phyloP scores from a whole-genome alignment of 2,888 invertebrate genomes.

The Pemphredon lugubris region DNA sequence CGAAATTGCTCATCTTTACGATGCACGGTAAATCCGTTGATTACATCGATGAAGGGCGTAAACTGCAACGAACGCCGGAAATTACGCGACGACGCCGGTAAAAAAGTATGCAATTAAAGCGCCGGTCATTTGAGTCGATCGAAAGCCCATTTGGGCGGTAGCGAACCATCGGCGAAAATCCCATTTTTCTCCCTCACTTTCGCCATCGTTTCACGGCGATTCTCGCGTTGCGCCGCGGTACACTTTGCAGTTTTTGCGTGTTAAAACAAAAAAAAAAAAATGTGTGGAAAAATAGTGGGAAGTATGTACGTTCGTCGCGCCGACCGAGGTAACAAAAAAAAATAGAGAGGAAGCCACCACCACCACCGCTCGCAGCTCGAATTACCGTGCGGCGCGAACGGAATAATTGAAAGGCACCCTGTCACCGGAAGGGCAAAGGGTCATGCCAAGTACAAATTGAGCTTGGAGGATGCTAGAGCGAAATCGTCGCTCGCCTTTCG shows the following conservation, averaged over 20 bases:
- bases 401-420: slow-evolving; percentile 74
- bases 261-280: slow-evolving; percentile 14
- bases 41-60: slow-evolving; percentile 48
- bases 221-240: slow-evolving; percentile 36
- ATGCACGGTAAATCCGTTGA: slow-evolving; percentile 48
- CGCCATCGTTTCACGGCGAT: slow-evolving; percentile 43
- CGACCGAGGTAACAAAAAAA: slow-evolving; percentile 8
- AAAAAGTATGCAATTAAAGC: slow-evolving; percentile 60
- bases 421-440: slow-evolving; percentile 64
- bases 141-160: slow-evolving; percentile 61
- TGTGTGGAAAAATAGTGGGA: slow-evolving; percentile 22
- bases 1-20: slow-evolving; percentile 40
- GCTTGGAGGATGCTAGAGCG: slow-evolving; percentile 58
- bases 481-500: slow-evolving; percentile 56
- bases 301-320: slow-evolving; percentile 9
- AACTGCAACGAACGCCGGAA: slow-evolving; percentile 48
- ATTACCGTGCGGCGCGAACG: slow-evolving; percentile 63
- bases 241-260: slow-evolving; percentile 51
- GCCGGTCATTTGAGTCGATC: slow-evolving; percentile 60
- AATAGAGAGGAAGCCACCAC: neutral
- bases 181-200: slow-evolving; percentile 53
- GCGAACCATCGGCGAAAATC: slow-evolving; percentile 60
- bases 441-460: slow-evolving; percentile 73
- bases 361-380: slow-evolving; percentile 40
- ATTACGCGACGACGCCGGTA: slow-evolving; percentile 46